Evolutionary conservation across 2,888 invertebrate species (phyloP).

Genomic region (Apodemia mormo): DNA sequence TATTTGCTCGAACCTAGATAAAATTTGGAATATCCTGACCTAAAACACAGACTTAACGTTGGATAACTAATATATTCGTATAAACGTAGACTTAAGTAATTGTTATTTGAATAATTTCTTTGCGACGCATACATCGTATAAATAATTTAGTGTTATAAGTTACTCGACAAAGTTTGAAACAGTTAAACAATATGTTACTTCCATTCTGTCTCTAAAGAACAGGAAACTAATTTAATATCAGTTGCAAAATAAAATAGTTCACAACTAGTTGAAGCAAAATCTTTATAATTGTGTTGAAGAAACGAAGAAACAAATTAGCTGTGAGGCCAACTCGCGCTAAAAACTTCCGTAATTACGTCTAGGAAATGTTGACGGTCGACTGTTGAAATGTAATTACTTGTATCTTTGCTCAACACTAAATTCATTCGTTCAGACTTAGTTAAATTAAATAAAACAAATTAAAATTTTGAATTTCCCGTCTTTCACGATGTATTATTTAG

Average conservation of each 20-base stretch:
- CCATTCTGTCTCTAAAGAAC: background rate
- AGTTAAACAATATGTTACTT: background rate
- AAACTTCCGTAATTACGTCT: conserved; percentile 28
- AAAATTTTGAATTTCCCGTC: too few relatives aligned
- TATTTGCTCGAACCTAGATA: too few relatives aligned
- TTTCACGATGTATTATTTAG: too few relatives aligned
- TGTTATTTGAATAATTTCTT: too few relatives aligned
- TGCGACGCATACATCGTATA: too few relatives aligned
- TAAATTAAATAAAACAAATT: too few relatives aligned
- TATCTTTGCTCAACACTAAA: background rate
- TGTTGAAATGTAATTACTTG: conserved; percentile 14
- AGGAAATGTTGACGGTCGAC: conserved; percentile 26
- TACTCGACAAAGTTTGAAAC: background rate
- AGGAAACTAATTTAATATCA: conserved; percentile 3
- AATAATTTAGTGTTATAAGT: too few relatives aligned
- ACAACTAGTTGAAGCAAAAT: conserved; percentile 29
- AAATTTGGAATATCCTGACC: too few relatives aligned
- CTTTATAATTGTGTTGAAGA: conserved; percentile 28
- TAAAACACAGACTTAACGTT: too few relatives aligned
- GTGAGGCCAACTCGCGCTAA: conserved; percentile 26
- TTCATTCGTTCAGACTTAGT: too few relatives aligned
- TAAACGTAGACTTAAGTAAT: too few relatives aligned
- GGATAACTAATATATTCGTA: too few relatives aligned
- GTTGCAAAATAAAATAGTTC: conserved; percentile 23
- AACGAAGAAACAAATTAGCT: conserved; percentile 32